Percentiles rank a stretch among this genome's conserved stretches.
phyloP scores from a whole-genome alignment of 1,140 invertebrate genomes.

The Batillaria attramentaria region DNA sequence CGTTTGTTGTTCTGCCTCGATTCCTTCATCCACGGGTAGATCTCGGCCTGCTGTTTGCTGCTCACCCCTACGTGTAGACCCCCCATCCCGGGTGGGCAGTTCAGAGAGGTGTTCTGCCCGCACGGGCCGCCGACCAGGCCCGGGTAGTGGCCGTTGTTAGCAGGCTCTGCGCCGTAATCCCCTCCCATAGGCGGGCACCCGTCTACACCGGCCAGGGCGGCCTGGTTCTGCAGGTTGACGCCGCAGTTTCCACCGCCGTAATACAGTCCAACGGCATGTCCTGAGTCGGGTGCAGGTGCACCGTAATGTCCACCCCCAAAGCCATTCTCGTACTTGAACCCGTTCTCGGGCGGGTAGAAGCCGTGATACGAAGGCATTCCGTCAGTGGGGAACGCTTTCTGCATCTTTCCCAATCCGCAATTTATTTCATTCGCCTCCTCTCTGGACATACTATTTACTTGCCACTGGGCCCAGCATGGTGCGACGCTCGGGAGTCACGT shows the following conservation, averaged over 20 bases:
- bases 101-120: constrained; percentile 4
- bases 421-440: constrained; percentile 57
- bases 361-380: constrained; percentile 37
- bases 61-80: constrained; percentile 18
- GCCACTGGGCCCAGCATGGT: not conserved
- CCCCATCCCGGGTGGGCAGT: constrained; percentile 37
- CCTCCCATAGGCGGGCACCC: constrained; percentile 11
- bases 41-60: constrained; percentile 39
- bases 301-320: constrained; percentile 28
- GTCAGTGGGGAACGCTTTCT: constrained; percentile 52
- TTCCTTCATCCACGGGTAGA: constrained; percentile 67
- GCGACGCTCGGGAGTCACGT: not conserved
- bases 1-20: constrained; percentile 61
- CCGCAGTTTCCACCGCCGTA: not conserved
- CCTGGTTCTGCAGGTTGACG: constrained; percentile 31
- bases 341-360: constrained; percentile 54
- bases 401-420: constrained; percentile 56
- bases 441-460: constrained; percentile 49
- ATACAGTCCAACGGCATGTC: constrained; percentile 23
- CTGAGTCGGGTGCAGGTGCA: constrained; percentile 23
- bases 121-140: constrained; percentile 17
- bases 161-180: not conserved
- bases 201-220: not conserved
- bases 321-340: constrained; percentile 52
- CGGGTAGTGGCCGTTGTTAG: not conserved